Base-by-base conservation (phyloP, 2,113 vertebrate species). In the Baryphthengus martii region DNA sequence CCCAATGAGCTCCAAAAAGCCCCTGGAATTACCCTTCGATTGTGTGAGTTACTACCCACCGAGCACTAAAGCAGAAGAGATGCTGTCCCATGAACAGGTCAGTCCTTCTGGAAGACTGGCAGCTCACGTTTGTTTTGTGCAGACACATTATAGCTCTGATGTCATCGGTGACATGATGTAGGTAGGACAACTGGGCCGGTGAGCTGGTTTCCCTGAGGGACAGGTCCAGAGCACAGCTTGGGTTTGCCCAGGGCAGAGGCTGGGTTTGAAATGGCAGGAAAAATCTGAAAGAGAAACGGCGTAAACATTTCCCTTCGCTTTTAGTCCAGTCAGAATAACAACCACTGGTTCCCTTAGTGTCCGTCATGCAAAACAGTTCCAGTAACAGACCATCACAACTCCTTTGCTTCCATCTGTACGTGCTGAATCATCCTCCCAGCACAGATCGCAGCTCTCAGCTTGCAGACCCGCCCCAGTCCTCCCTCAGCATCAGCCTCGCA, bases 401-500 rank as follows among this genome's bases (percentile, higher is more conserved):
- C 53, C 42, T 87, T 70, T 62, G 40, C 77, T 89, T 76, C 58
- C 71, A 75, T 37, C 81, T 81, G 74, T 29, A 49, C 8, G 2
- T 68, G 80, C 89, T 78, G 87, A 89, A 94, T 96, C 96, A 62
- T 24, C 14, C 77, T 31, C 31, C 21, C 21, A 40, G 77, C 50
- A 25, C 44, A 47, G 44, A 63, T 24, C 26, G 3, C n/a, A 59
- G 62, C 56, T 39, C 73, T 31, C 80, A 58, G 73, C 67, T 58
- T 53, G 61, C 86, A 92, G 63, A 79, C 26, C 58, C 31, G 18
- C 72, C 25, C 50, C 0, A 4, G 33, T n/a, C 67, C 42, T 87
- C 56, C 61, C 47, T 11, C 4, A 11, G 16, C 40, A 18, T 29
- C 68, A 81, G 20, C 63, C 45, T 84, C 83, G 52, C 66, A 25